Base-by-base conservation (phyloP, 2,113 vertebrate genomes). In the Holacanthus passer region DNA sequence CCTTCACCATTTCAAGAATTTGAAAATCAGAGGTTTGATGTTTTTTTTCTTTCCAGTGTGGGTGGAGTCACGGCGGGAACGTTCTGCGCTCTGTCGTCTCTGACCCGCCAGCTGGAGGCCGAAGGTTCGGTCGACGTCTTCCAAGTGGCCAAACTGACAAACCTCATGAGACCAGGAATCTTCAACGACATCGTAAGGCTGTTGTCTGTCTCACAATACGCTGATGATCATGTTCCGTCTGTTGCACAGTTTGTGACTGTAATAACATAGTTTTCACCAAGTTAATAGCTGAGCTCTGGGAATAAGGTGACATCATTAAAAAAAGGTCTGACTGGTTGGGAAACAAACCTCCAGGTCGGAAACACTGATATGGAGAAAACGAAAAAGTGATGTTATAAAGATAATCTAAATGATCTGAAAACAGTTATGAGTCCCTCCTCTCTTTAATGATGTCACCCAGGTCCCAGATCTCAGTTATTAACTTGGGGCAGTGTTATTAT, bases 21-120 rank as follows among this genome's bases (percentile, higher is more conserved):
- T 17, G 19, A 56, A 19, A 39, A n/a, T 37, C 35, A 63, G 3
- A 27, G 22, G 7, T 16, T 4, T 11, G 9, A 16, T 29, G 29
- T 53, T 19, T 67, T 43, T 35, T 3, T 17, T 7, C 7, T 8
- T 20, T 20, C 2, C 92, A 99, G 98, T 79, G 95, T 95, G 4
- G 98, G 98, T 52, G 98, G 98, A 77, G 95, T 96, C 84, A 97
- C 96, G 0, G 97, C 98, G 1, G 98, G 96, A 45, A 99, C 96
- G 1, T 99, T 99, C 94, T 99, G 98, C 85, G 94, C 97, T 20
- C 94, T 99, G 39, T 94, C 93, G 4, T 96, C 97, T 7, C 93
- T 99, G 66, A 96, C 95, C 87, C 91, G 95, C 71, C 97, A 99
- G 62, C 94, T 99, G 73, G 96, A 98, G 89, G 96, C 95, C 37